These are phyloP conservation scores for Zygothrica quintamaculata DNA, from an alignment of 2,888 invertebrate genomes.

Conservation along the genomic window DNA sequence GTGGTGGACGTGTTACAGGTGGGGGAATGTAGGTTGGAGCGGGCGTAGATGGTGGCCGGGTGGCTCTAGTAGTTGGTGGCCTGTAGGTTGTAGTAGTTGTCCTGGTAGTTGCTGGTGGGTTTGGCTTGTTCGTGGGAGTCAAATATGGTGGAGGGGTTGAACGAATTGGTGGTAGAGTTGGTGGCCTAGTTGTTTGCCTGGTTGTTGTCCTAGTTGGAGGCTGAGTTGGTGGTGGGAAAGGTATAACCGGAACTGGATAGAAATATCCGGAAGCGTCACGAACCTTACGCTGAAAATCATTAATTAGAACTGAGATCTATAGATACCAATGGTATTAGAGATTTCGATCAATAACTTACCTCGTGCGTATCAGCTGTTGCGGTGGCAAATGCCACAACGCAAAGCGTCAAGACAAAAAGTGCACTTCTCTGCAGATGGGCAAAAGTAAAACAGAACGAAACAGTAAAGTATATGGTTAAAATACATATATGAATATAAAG, in stretches of 20 bases:
- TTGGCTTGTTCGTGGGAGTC: constrained; percentile 56
- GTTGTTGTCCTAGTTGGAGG: constrained; percentile 38
- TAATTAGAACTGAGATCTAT: neutral
- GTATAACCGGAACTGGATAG: constrained; percentile 76
- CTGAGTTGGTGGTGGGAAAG: constrained; percentile 33
- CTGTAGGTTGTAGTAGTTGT: constrained; percentile 30
- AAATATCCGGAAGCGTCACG: constrained; percentile 80
- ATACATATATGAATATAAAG: too few relatives aligned
- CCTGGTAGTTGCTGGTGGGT: constrained; percentile 52
- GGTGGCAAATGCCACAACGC: constrained; percentile 79
- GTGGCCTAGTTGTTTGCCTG: constrained; percentile 38
- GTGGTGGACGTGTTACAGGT: too few relatives aligned
- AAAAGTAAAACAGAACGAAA: constrained; percentile 28
- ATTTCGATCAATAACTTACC: constrained; percentile 60
- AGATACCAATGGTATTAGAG: neutral
- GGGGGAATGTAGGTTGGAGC: constrained; percentile 42
- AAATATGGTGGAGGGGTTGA: constrained; percentile 33
- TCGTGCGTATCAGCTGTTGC: constrained; percentile 72
- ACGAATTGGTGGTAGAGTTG: constrained; percentile 44
- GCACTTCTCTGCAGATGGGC: constrained; percentile 84
- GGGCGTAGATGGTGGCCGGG: constrained; percentile 22
- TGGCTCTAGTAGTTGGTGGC: constrained; percentile 50
- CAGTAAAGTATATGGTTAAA: constrained; percentile 5
- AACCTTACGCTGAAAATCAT: constrained; percentile 69
- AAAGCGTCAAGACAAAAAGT: constrained; percentile 81